Evolutionary conservation across 1,140 invertebrate species (phyloP), one percentile per base, ranked within the genome.

Genomic region (Drosophila sulfurigaster): DNA sequence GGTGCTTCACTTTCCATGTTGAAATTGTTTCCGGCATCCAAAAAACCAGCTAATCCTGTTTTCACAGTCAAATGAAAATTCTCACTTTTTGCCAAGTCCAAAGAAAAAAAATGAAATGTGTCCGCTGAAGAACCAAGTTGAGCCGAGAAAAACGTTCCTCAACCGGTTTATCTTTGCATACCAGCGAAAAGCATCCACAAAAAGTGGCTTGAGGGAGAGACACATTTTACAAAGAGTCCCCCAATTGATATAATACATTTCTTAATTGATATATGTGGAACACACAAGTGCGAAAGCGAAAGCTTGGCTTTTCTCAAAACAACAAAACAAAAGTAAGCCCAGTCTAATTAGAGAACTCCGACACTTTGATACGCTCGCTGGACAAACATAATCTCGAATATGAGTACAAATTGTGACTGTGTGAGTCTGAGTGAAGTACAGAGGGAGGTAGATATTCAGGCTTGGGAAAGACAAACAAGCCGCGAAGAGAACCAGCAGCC

Each of bases 31-130:
- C 70, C 70, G 64, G 45, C 60, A 28, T 68, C 56, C 72, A 25
- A 71, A 76, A 57, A 57, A 86, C 82, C 82, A 73, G 82, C 83
- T 74, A 67, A 69, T 86, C 82, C 83, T 86, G 82, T 86, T 86
- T 76, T 45, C 8, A 25, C 20, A 51, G 43, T 51, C 68, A 78
- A 81, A 68, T 46, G 75, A 82, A 86, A 87, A 82, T 86, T 86
- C 82, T 86, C 82, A 86, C 82, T 86, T 86, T 86, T 86, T 72
- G 77, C 80, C 54, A 79, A 51, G 68, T 25, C 15, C 41, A 58
- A 65, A 72, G 62, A 49, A 68, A 65, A 80, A 72, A 43, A 43
- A 43, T 13, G 57, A 70, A 65, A 71, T 43, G 30, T 15, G 2
- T 52, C n/a, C 38, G n/a, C 13, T 60, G 57, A 66, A 75, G 48